A percentile compares a stretch with the other conserved stretches of the same genome.
These are phyloP conservation scores for Hippocampus kuda DNA, from an alignment of 2,797 vertebrate species.

Conservation along the genomic window DNA sequence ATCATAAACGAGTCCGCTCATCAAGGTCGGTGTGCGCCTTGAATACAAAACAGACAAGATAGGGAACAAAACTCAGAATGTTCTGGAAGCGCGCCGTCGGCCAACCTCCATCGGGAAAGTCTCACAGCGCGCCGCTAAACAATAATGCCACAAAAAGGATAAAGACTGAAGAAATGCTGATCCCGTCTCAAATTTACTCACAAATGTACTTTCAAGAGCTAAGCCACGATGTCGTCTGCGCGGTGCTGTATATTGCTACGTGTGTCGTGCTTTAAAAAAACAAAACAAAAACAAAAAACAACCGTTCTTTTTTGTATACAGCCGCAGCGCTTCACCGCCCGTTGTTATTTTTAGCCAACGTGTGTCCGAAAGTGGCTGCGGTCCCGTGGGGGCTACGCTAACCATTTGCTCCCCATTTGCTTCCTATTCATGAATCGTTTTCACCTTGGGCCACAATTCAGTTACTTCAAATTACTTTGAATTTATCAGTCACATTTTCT, in stretches of 20 bases:
- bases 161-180: too few species aligned
- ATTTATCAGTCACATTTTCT: background rate
- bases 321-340: slow-evolving; percentile 40
- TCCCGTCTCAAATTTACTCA: too few species aligned
- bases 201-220: too few species aligned
- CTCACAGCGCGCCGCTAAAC: background rate
- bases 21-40: slow-evolving; percentile 2
- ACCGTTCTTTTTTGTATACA: slow-evolving; percentile 45
- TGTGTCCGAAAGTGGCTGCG: slow-evolving; percentile 38
- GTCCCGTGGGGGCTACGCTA: slow-evolving; percentile 24
- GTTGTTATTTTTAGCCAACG: slow-evolving; percentile 54
- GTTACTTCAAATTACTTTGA: background rate
- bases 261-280: too few species aligned
- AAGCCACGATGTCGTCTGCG: too few species aligned
- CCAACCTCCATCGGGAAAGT: background rate
- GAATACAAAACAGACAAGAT: background rate
- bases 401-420: slow-evolving; percentile 33
- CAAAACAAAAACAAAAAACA: slow-evolving; percentile 20
- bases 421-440: background rate
- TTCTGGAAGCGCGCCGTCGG: background rate
- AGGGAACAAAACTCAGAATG: background rate
- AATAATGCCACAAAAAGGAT: background rate
- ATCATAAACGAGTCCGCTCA: background rate
- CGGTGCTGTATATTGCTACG: too few species aligned
- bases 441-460: background rate